These are phyloP conservation scores for Coracopsis vasa DNA, from an alignment of 2,113 vertebrate genomes.

Conservation along the genomic window DNA sequence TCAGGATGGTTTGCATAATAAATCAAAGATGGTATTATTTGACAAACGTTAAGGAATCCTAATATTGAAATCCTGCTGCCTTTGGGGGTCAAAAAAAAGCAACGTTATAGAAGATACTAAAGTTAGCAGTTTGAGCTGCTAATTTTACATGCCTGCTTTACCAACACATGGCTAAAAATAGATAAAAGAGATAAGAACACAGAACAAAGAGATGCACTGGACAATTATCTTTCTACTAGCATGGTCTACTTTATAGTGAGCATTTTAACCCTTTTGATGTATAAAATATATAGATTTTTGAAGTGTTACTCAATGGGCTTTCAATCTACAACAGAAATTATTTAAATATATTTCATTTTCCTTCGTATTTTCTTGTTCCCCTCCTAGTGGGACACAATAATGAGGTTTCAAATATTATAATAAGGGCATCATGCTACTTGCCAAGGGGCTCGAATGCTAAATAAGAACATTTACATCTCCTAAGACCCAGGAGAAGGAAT, in stretches of 20 bases:
- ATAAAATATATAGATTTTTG: not conserved
- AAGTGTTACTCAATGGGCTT: not conserved
- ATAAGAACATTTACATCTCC: slow-evolving; percentile 19
- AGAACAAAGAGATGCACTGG: slow-evolving; percentile 47
- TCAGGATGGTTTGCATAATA: not conserved
- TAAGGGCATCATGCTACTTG: slow-evolving; percentile 7
- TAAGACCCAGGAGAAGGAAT: slow-evolving; percentile 4
- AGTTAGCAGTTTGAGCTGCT: slow-evolving; percentile 18
- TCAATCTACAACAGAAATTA: not conserved
- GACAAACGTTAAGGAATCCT: not conserved
- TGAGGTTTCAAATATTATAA: not conserved
- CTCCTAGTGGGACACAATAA: not conserved
- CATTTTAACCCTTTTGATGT: not conserved
- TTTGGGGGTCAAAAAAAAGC: slow-evolving; percentile 35
- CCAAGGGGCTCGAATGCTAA: slow-evolving; percentile 10
- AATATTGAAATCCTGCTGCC: not conserved
- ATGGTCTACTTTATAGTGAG: not conserved
- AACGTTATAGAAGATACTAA: not conserved
- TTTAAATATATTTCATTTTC: not conserved
- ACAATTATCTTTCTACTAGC: slow-evolving; percentile 12
- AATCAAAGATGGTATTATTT: not conserved
- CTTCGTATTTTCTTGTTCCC: not conserved
- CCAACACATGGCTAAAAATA: slow-evolving; percentile 28
- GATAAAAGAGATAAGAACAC: slow-evolving; percentile 22
- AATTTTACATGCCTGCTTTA: slow-evolving; percentile 12